Percentiles rank a stretch among this genome's conserved stretches.
phyloP scores from a whole-genome alignment of 1,140 invertebrate species.

The Periplaneta americana region DNA sequence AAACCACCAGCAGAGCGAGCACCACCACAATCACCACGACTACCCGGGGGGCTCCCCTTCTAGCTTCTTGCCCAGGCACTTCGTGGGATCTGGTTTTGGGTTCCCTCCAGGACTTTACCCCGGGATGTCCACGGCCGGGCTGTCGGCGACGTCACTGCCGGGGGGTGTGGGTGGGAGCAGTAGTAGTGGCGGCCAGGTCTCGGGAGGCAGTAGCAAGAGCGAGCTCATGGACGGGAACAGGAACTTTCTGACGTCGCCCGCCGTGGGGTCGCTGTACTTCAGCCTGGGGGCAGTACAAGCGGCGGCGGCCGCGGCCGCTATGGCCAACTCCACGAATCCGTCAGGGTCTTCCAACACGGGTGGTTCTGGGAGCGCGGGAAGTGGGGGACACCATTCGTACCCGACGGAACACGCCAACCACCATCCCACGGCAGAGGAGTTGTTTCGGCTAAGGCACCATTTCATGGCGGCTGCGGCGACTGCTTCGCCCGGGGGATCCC shows the following conservation, averaged over 20 bases:
- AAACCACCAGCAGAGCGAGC: constrained; percentile 9
- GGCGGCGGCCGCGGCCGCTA: constrained; percentile 43
- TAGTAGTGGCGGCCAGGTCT: neutral
- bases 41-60: neutral
- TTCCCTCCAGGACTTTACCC: constrained; percentile 21
- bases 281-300: constrained; percentile 48
- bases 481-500: constrained; percentile 14
- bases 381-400: neutral
- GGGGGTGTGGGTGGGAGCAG: neutral
- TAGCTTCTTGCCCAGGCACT: constrained; percentile 24
- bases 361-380: neutral
- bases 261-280: constrained; percentile 49
- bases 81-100: constrained; percentile 19
- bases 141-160: neutral
- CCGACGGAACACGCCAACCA: neutral
- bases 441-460: constrained; percentile 44
- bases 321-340: constrained; percentile 16
- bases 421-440: constrained; percentile 32
- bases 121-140: neutral
- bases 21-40: neutral
- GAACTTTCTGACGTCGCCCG: constrained; percentile 42
- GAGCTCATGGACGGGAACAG: constrained; percentile 33
- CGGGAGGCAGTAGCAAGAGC: neutral
- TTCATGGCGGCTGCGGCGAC: constrained; percentile 24
- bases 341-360: constrained; percentile 16